Evolutionary conservation across 2,888 invertebrate genomes (phyloP), one percentile per base, ranked within the genome.

Genomic region (Rhingia rostrata): DNA sequence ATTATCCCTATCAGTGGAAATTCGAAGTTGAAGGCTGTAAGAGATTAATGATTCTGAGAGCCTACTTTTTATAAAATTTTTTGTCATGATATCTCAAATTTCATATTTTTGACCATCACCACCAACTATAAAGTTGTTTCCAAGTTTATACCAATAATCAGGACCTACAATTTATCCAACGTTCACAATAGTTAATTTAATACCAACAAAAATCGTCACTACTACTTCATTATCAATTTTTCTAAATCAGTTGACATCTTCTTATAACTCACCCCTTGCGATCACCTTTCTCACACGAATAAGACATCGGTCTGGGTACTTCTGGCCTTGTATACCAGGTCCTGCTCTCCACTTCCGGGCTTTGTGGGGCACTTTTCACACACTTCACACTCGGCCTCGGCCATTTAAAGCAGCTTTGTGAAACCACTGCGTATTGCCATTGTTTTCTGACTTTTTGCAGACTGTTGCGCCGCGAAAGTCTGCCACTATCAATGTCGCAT

Each of bases 351-450:
- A 56, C 30, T 30, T 64, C 58, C 14, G 74, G 73, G 6, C 6
- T 72, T 1, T 30, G 41, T 6, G 70, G 35, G 45, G 61, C 22
- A 63, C 51, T 73, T 37, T 45, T 83, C 5, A 22, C 37, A 22
- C 22, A 22, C 22, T 22, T 22, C 22, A 22, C 22, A 22, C 22
- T 22, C 22, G 22, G n/a, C 14, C 14, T 10, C 6, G 78, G 56
- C 83, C 83, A 78, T 22, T 61, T 67, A 5, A 81, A 12, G n/a
- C 74, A 75, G 0, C 60, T 74, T 7, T 56, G 74, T 2, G 43
- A 22, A 0, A 83, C 22, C 6, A 78, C 39, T 6, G 67, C 39
- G n/a, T 83, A 73, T 33, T 73, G 66, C 83, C 78, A 83, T 4
- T 83, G 49, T 45, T 83, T 83, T 54, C 47, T 43, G 3, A 47